Percentiles rank a stretch among this genome's conserved stretches.
Evolutionary conservation across 2,113 vertebrate genomes (phyloP).

Genomic region (Hiodon tergisus): DNA sequence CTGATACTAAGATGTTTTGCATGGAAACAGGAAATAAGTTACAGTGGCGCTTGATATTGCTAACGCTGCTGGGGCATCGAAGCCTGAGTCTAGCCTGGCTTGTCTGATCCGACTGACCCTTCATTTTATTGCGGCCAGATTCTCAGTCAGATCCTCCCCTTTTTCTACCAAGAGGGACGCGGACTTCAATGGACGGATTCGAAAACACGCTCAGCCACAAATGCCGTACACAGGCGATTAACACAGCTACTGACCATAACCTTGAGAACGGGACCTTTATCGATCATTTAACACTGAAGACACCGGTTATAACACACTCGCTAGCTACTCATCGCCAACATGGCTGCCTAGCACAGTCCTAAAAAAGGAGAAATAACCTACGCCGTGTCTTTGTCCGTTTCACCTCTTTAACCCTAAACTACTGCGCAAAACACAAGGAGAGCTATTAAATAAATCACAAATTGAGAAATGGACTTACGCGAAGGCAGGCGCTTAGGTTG

Average conservation of each 20-base stretch:
- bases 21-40: slow-evolving; percentile 24
- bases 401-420: slow-evolving; percentile 98
- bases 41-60: slow-evolving; percentile 2
- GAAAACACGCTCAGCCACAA: slow-evolving; percentile 57
- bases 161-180: slow-evolving; percentile 56
- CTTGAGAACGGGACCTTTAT: slow-evolving; percentile 78
- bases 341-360: slow-evolving; percentile 96
- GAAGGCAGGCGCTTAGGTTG: slow-evolving; percentile 98
- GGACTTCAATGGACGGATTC: slow-evolving; percentile 58
- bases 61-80: slow-evolving; percentile 55
- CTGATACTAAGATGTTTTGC: slow-evolving; percentile 16
- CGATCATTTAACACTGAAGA: slow-evolving; percentile 62
- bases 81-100: slow-evolving; percentile 65
- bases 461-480: slow-evolving; percentile 82
- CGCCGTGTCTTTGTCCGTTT: slow-evolving; percentile 91
- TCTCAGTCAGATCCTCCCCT: slow-evolving; percentile 72
- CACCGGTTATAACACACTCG: slow-evolving; percentile 61
- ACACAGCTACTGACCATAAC: slow-evolving; percentile 70
- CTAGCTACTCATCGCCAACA: slow-evolving; percentile 89
- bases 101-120: slow-evolving; percentile 84
- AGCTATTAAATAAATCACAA: slow-evolving; percentile 64
- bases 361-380: slow-evolving; percentile 79
- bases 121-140: slow-evolving; percentile 80
- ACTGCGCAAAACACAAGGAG: slow-evolving; percentile 76
- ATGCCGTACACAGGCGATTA: slow-evolving; percentile 43